Evolutionary conservation across 2,888 invertebrate species (phyloP), one percentile per base, ranked within the genome.

Genomic region (Hartigia nigra): DNA sequence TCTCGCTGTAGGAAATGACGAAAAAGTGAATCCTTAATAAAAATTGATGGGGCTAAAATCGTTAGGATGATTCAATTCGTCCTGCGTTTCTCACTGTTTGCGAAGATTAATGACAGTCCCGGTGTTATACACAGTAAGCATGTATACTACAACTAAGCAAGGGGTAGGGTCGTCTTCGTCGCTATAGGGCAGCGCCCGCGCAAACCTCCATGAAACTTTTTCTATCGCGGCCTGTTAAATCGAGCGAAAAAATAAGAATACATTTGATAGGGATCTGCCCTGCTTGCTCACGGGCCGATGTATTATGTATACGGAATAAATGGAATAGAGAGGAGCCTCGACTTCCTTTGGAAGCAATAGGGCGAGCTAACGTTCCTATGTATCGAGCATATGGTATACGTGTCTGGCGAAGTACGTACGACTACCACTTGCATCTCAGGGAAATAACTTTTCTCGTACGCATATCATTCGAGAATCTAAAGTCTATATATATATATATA

Each of bases 241-340:
- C 88, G 89, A 88, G 89, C 88, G 86, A 86, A 84, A 87, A 87
- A 88, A 89, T 88, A 87, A 88, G 89, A 89, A 89, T 88, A 85
- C 86, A 83, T 82, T 80, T 84, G 84, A 84, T 82, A 84, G 86
- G 84, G 83, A 84, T 85, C 81, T 83, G 84, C 82, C 77, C 76
- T 76, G 82, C 79, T 83, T 82, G 81, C 82, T 84, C 82, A 82
- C 81, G 81, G 84, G 84, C 84, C 86, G 87, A 89, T 89, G 86
- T 88, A 89, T 90, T 89, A 90, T 90, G 89, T 90, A 90, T 89
- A 87, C 88, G 83, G 87, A 87, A 89, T 89, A 89, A 89, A 88
- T 89, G 85, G 88, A 87, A 88, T 84, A 85, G 75, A 81, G 78
- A 76, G 80, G 85, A 86, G 86, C 81, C 80, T 77, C 75, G 82